Evolutionary conservation across 2,888 invertebrate genomes (phyloP).

Genomic region (Sminthurinus aureus): DNA sequence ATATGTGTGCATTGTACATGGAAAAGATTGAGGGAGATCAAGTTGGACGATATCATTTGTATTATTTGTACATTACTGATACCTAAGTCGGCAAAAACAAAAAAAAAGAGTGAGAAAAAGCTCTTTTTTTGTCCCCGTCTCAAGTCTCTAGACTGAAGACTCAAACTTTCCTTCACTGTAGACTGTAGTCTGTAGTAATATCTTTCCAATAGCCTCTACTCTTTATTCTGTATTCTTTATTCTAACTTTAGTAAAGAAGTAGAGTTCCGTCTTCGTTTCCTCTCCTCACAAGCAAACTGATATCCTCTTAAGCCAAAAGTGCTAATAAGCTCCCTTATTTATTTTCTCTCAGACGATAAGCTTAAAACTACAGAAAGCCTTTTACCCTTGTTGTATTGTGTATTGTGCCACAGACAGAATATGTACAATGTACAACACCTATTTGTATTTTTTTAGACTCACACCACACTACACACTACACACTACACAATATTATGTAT

Average conservation of each 20-base stretch:
- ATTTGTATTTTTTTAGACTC: too few species aligned
- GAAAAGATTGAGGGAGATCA: conserved; percentile 9
- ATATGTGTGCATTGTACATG: neutral
- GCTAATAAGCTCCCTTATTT: conserved; percentile 38
- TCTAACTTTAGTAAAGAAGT: neutral
- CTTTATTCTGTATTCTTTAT: neutral
- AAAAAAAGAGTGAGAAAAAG: conserved; percentile 1
- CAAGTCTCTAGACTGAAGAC: too few species aligned
- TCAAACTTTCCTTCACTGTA: conserved; percentile 1
- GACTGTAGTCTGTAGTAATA: neutral
- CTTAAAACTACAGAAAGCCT: neutral
- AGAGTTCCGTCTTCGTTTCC: neutral
- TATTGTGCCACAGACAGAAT: neutral
- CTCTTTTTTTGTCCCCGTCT: conserved; percentile 4
- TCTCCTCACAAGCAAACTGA: conserved; percentile 22
- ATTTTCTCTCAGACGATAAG: conserved; percentile 15
- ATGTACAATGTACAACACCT: neutral
- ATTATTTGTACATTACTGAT: too few species aligned
- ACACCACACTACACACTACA: neutral
- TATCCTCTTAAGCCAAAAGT: conserved; percentile 40
- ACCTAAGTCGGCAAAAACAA: neutral
- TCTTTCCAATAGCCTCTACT: neutral
- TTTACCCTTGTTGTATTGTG: neutral
- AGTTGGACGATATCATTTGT: conserved; percentile 13
- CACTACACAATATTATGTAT: neutral